Evolutionary conservation across 2,888 invertebrate genomes (phyloP).

Genomic region (Bursaphelenchus okinawaensis): DNA sequence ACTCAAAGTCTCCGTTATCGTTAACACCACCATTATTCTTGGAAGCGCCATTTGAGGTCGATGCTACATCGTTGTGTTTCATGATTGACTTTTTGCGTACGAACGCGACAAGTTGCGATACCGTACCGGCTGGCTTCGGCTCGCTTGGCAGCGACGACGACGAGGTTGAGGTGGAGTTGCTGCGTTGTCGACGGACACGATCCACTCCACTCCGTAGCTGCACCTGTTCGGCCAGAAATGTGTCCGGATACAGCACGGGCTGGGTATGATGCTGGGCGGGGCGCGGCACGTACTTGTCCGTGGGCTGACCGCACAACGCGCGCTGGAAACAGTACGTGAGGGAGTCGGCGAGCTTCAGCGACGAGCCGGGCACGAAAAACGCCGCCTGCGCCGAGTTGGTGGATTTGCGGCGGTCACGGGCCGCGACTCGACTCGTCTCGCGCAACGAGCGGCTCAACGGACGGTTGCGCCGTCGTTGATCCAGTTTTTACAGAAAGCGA

Average conservation of each 20-base stretch:
- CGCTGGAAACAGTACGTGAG: constrained; percentile 44
- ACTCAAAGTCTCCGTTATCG: constrained; percentile 40
- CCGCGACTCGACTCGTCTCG: constrained; percentile 3
- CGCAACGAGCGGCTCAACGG: constrained; percentile 14
- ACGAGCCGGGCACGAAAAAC: constrained; percentile 18
- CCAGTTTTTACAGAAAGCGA: constrained; percentile 16
- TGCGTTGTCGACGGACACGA: neutral
- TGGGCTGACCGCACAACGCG: constrained; percentile 16
- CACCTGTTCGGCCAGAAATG: constrained; percentile 5
- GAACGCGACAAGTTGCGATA: neutral
- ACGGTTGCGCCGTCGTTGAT: constrained; percentile 19
- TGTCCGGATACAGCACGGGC: neutral
- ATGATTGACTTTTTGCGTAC: constrained; percentile 1
- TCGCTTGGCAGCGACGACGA: neutral
- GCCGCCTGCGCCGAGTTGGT: neutral
- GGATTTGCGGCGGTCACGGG: neutral
- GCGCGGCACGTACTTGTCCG: constrained; percentile 5
- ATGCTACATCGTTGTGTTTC: constrained; percentile 26
- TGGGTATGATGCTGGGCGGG: neutral
- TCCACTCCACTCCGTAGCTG: constrained; percentile 4
- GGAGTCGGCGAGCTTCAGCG: constrained; percentile 48
- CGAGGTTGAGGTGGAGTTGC: constrained; percentile 1
- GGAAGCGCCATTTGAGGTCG: constrained; percentile 11
- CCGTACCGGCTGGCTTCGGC: neutral
- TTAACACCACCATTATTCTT: constrained; percentile 4